A percentile compares a stretch with the other conserved stretches of the same genome.
These are phyloP conservation scores for Pseudopipra pipra DNA, from an alignment of 2,113 vertebrate species.

Conservation along the genomic window DNA sequence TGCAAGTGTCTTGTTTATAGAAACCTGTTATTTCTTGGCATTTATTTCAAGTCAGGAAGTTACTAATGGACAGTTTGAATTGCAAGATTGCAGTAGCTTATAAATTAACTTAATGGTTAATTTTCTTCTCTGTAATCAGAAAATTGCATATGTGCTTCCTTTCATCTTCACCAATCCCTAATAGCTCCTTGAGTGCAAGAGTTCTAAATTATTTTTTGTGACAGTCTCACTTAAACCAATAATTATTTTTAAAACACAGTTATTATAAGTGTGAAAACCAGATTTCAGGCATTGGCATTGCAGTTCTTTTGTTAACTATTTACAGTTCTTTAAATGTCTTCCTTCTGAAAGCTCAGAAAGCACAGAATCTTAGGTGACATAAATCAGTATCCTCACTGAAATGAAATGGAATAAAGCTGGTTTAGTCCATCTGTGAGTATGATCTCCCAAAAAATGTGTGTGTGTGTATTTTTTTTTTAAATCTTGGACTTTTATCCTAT, in stretches of 20 bases:
- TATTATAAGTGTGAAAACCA: not conserved
- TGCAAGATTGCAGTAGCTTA: not conserved
- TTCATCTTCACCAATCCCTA: not conserved
- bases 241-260: not conserved
- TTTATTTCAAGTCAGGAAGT: not conserved
- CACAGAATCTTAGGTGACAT: not conserved
- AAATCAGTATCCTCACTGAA: not conserved
- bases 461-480: not conserved
- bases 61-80: not conserved
- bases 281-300: not conserved
- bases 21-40: not conserved
- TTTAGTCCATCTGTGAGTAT: not conserved
- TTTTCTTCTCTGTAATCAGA: not conserved
- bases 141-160: not conserved
- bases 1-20: not conserved
- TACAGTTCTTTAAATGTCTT: not conserved
- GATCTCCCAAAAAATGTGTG: not conserved
- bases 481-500: constrained; percentile 55
- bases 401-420: not conserved
- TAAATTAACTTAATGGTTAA: not conserved
- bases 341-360: not conserved
- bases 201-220: not conserved
- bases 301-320: not conserved
- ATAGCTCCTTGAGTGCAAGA: not conserved
- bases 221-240: not conserved